phyloP scores from a whole-genome alignment of 2,113 vertebrate genomes.

The Clinocottus analis region DNA sequence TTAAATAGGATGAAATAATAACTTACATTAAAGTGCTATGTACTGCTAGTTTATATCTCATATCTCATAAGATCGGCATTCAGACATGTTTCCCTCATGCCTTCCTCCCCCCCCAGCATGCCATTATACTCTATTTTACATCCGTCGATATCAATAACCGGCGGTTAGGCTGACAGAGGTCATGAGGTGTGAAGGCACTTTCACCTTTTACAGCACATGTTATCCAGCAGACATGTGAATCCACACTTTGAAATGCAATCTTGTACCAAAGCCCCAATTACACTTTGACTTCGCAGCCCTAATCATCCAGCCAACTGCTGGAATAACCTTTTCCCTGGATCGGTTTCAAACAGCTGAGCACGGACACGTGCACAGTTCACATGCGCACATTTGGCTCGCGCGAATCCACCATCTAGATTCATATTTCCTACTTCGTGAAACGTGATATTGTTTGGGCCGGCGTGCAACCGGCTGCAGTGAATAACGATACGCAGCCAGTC shows the following conservation, averaged over 20 bases:
- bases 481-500: background rate
- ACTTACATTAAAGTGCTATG: too few relatives aligned
- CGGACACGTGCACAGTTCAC: background rate
- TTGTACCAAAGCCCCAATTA: background rate
- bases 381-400: background rate
- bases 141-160: too few relatives aligned
- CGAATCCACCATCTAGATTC: background rate
- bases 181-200: background rate
- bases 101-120: background rate
- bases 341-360: conserved; percentile 2
- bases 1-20: background rate
- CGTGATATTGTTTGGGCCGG: background rate
- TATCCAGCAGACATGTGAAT: background rate
- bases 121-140: too few relatives aligned
- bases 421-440: background rate
- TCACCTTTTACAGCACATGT: background rate
- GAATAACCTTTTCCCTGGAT: conserved; percentile 2
- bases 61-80: too few relatives aligned
- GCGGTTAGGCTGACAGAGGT: background rate
- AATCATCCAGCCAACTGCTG: conserved; percentile 7
- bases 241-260: conserved; percentile 3
- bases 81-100: too few relatives aligned
- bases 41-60: too few relatives aligned
- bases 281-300: background rate
- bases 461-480: background rate